Conservation (phyloP, 2,888 invertebrate genomes). For the Drosophila ustulata region DNA sequence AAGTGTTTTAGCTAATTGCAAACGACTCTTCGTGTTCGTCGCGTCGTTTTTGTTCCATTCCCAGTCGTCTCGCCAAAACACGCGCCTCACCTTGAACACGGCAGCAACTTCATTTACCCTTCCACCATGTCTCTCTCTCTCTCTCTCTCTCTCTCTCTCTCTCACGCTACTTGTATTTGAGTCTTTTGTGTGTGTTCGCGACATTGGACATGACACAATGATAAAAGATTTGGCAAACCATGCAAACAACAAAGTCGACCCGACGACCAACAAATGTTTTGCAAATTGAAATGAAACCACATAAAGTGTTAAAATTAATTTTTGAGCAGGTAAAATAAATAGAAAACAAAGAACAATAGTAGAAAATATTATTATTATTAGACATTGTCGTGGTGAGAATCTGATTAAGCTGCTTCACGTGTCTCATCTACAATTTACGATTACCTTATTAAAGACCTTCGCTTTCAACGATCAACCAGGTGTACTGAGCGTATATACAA, state of each 20-base stretch:
- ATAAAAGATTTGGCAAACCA: slow-evolving; percentile 62
- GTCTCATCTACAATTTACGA: slow-evolving; percentile 44
- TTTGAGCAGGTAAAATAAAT: slow-evolving; percentile 51
- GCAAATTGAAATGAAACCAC: slow-evolving; percentile 59
- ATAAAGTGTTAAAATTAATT: slow-evolving; percentile 29
- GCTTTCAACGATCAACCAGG: slow-evolving; percentile 11
- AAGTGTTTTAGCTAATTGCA: slow-evolving; percentile 46
- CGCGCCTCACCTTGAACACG: slow-evolving; percentile 46
- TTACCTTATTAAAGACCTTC: slow-evolving; percentile 60
- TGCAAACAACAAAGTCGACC: slow-evolving; percentile 27
- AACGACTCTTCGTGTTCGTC: background rate
- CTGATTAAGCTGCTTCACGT: slow-evolving; percentile 14
- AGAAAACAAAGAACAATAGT: slow-evolving; percentile 36
- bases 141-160: slow-evolving; percentile 2
- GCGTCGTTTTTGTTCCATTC: slow-evolving; percentile 34
- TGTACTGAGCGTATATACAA: slow-evolving; percentile 37
- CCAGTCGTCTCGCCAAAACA: slow-evolving; percentile 22
- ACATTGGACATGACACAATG: slow-evolving; percentile 65
- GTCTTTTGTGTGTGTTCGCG: slow-evolving; percentile 39
- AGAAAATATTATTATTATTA: slow-evolving; percentile 50
- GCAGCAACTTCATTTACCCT: slow-evolving; percentile 8
- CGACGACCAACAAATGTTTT: slow-evolving; percentile 35
- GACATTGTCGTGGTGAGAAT: slow-evolving; percentile 30
- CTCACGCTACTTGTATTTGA: slow-evolving; percentile 9
- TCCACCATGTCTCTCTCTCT: slow-evolving; percentile 1